Conservation (phyloP, 1,140 invertebrate genomes). For the Drosophila hydei region DNA sequence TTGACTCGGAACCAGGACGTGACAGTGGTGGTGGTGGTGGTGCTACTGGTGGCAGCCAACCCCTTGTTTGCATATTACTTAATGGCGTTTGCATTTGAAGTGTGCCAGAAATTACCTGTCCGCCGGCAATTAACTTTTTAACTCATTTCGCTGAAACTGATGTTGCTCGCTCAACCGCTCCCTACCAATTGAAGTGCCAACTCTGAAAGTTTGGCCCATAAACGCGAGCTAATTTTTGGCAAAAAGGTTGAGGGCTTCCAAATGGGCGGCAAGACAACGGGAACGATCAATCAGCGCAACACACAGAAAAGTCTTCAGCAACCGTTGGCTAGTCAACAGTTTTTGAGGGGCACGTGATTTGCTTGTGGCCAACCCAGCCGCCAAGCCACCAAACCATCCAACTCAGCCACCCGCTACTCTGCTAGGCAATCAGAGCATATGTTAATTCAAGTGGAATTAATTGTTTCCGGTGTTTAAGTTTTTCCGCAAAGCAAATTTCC, state of each 20-base stretch:
- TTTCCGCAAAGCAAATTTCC: conserved; percentile 79
- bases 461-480: conserved; percentile 84
- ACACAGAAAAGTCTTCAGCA: conserved; percentile 18
- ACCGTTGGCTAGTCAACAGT: conserved; percentile 64
- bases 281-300: conserved; percentile 66
- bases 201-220: conserved; percentile 68
- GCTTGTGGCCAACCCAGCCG: conserved; percentile 7
- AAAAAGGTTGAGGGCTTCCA: conserved; percentile 8
- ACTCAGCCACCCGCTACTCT: conserved; percentile 8
- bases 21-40: neutral
- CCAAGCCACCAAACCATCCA: neutral
- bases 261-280: conserved; percentile 19
- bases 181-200: conserved; percentile 11
- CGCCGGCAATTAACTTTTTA: conserved; percentile 82
- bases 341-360: conserved; percentile 49
- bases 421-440: conserved; percentile 70
- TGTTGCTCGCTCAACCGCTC: conserved; percentile 31
- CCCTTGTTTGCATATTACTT: conserved; percentile 82
- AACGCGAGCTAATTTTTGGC: conserved; percentile 56
- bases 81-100: conserved; percentile 73
- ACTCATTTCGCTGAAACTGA: conserved; percentile 68
- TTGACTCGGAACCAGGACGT: conserved; percentile 49
- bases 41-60: conserved; percentile 30
- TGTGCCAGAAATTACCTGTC: conserved; percentile 83
- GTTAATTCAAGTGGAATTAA: conserved; percentile 84